These are phyloP conservation scores for Vannuccia rotundouncinata DNA, from an alignment of 2,888 invertebrate species.

Conservation along the genomic window DNA sequence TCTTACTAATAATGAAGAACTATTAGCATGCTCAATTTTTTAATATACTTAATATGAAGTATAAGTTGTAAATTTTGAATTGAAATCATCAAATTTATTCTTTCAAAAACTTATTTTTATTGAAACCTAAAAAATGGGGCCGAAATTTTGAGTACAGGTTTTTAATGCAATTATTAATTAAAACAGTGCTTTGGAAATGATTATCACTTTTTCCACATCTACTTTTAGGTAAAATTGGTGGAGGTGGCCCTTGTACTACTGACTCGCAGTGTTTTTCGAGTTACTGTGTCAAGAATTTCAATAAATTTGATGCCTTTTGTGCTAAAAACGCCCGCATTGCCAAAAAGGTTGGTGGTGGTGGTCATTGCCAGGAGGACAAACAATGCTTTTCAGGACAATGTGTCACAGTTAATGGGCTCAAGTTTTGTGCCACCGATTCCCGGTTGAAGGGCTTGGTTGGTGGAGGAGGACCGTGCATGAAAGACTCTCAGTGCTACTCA, in stretches of 20 bases:
- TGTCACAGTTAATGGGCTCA: not conserved
- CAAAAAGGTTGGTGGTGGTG: slow-evolving; percentile 26
- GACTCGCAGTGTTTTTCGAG: slow-evolving; percentile 26
- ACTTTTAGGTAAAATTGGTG: slow-evolving; percentile 1
- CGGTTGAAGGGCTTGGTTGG: not conserved
- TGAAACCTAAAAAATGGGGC: no score
- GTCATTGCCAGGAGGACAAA: slow-evolving; percentile 16
- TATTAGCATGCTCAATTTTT: no score
- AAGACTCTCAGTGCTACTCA: slow-evolving; percentile 20
- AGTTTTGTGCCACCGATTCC: slow-evolving; percentile 29
- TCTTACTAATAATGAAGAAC: no score
- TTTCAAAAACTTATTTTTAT: no score
- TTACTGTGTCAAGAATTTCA: not conserved
- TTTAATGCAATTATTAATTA: no score
- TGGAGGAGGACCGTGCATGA: slow-evolving; percentile 30
- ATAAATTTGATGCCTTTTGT: not conserved
- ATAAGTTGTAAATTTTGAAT: no score
- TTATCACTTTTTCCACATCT: not conserved
- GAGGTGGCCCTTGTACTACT: slow-evolving; percentile 14
- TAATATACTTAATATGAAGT: no score
- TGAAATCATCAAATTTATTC: no score
- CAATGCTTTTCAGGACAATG: slow-evolving; percentile 29
- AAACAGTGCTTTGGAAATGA: not conserved
- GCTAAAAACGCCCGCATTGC: not conserved
- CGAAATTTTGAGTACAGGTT: no score